Percentiles rank a stretch among this genome's conserved stretches.
Evolutionary conservation across 2,113 vertebrate genomes (phyloP).

Genomic region (Equus przewalskii): DNA sequence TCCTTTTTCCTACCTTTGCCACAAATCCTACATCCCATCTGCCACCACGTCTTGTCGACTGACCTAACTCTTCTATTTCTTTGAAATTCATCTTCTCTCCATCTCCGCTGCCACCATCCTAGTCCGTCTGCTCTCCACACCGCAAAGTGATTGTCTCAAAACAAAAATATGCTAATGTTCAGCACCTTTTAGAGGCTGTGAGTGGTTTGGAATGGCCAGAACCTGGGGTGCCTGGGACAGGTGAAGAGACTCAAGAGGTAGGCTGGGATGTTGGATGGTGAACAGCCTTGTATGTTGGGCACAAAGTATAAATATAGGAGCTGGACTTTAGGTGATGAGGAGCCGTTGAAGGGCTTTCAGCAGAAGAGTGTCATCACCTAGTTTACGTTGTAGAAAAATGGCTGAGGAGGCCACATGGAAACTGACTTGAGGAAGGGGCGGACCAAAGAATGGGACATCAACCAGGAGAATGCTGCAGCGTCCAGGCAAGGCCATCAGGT

Average conservation of each 20-base stretch:
- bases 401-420: not conserved
- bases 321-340: not conserved
- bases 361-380: not conserved
- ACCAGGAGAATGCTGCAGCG: fast-evolving
- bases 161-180: not conserved
- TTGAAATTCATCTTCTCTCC: not conserved
- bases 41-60: not conserved
- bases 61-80: not conserved
- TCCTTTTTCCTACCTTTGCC: not conserved
- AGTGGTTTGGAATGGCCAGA: not conserved
- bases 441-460: fast-evolving
- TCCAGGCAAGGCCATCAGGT: not conserved
- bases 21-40: not conserved
- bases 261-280: not conserved
- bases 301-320: not conserved
- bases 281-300: not conserved
- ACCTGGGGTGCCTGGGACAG: no score
- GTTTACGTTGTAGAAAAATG: not conserved
- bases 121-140: not conserved
- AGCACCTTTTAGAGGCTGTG: not conserved
- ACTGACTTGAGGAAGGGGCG: not conserved
- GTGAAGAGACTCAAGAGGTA: not conserved
- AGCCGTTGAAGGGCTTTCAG: not conserved
- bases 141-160: not conserved
- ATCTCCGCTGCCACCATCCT: not conserved